Evolutionary conservation across 1,140 invertebrate species (phyloP).

Genomic region (Teleogryllus occipitalis): DNA sequence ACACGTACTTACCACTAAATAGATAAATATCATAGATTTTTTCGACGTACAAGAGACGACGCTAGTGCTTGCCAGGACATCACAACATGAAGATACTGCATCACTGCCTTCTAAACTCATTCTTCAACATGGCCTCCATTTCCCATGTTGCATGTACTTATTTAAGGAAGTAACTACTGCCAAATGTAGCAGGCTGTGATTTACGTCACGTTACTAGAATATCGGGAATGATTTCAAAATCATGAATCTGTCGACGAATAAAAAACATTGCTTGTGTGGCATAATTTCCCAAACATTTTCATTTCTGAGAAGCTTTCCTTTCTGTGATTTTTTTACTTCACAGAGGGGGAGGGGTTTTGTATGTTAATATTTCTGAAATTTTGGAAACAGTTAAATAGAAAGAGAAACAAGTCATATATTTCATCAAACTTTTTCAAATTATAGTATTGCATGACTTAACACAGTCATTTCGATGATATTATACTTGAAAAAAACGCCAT

Average conservation of each 20-base stretch:
- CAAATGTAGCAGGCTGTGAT: background rate
- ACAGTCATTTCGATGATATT: too few relatives aligned
- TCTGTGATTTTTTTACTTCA: too few relatives aligned
- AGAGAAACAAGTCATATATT: too few relatives aligned
- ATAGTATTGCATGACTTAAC: too few relatives aligned
- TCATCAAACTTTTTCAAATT: too few relatives aligned
- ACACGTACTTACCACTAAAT: background rate
- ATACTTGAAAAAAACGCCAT: too few relatives aligned
- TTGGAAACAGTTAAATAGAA: too few relatives aligned
- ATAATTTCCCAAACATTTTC: background rate
- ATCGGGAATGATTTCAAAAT: background rate
- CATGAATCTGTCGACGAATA: too few relatives aligned
- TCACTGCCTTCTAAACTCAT: conserved; percentile 15
- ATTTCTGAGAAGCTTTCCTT: background rate
- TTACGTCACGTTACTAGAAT: background rate
- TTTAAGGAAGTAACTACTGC: background rate
- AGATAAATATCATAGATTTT: conserved; percentile 8
- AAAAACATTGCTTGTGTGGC: background rate
- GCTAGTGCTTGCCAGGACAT: conserved; percentile 10
- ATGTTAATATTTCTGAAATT: too few relatives aligned
- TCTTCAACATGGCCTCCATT: background rate
- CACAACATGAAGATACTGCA: background rate
- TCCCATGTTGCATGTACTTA: background rate
- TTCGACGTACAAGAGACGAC: background rate
- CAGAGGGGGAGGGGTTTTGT: too few relatives aligned